Conservation (phyloP, 2,888 invertebrate genomes). For the Erebia palarica region DNA sequence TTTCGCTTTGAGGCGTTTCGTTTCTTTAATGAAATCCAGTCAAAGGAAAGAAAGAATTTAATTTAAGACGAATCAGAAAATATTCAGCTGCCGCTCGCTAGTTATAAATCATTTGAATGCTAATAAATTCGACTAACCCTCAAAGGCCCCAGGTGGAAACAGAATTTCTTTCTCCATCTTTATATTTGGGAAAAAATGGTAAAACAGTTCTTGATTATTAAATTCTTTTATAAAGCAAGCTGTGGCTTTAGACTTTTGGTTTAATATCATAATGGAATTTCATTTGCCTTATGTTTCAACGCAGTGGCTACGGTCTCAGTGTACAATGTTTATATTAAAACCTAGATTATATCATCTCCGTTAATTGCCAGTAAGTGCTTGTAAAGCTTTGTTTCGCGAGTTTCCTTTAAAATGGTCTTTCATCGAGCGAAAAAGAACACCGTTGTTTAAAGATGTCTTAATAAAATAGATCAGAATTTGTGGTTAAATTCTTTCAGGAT, state of each 20-base stretch:
- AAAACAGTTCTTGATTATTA: conserved; percentile 77
- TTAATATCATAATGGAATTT: conserved; percentile 77
- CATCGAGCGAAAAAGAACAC: conserved; percentile 15
- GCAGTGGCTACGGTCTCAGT: conserved; percentile 2
- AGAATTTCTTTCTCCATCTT: conserved; percentile 76
- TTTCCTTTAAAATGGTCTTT: conserved; percentile 23
- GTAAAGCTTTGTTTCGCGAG: conserved; percentile 20
- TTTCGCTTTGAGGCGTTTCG: conserved; percentile 74
- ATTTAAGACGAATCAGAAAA: conserved; percentile 81
- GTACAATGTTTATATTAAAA: conserved; percentile 18
- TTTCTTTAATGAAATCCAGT: conserved; percentile 79
- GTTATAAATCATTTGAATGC: conserved; percentile 83
- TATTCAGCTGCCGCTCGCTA: conserved; percentile 80
- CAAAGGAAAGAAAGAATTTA: conserved; percentile 82
- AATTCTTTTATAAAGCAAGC: conserved; percentile 76
- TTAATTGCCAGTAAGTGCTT: conserved; percentile 28
- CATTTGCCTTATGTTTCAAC: conserved; percentile 58
- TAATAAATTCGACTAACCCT: conserved; percentile 80
- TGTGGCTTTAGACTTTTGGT: conserved; percentile 69
- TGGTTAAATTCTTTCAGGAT: background rate
- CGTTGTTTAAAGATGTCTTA: conserved; percentile 2
- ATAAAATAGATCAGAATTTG: background rate
- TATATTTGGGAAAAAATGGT: conserved; percentile 73
- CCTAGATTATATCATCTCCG: conserved; percentile 16
- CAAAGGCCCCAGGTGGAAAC: conserved; percentile 72